Evolutionary conservation across 2,888 invertebrate species (phyloP), one percentile per base, ranked within the genome.

Genomic region (Neuroscelio doddi): DNA sequence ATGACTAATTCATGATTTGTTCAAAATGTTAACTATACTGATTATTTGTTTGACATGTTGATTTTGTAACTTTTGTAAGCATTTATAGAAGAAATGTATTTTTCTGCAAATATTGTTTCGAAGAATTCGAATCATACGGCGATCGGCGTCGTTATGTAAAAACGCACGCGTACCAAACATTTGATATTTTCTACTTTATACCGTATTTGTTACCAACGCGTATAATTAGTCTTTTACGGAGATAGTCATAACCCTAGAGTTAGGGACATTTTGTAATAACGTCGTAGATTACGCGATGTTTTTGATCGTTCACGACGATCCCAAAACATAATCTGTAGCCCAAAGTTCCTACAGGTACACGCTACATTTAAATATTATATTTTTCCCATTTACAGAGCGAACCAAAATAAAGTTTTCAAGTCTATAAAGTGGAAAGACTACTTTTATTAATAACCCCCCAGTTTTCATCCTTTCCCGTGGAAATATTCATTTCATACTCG

Each of bases 391-490:
- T 78, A 78, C 72, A 72, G 79, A 78, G 73, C 77, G 78, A 81
- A 79, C 75, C 80, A 79, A 82, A 82, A 83, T 81, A 83, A 81
- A 80, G 74, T 78, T 81, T 81, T 81, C 77, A 80, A 81, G n/a
- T 30, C 30, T 5, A 30, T 9, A 30, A 30, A 9, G 8, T 30
- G 9, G n/a, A 30, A 4, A 26, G 4, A 7, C 5, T 26, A 26
- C 8, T 26, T 26, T 26, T 26, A 26, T 8, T 26, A 7, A 8
- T 26, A 26, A 26, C 4, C 26, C 26, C 8, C n/a, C n/a, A n/a
- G n/a, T n/a, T n/a, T n/a, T n/a, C n/a, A n/a, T n/a, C n/a, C n/a
- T n/a, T n/a, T n/a, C n/a, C n/a, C n/a, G n/a, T n/a, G n/a, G n/a
- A n/a, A n/a, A n/a, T n/a, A n/a, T n/a, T n/a, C n/a, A n/a, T n/a